Base-by-base conservation (phyloP, 2,797 vertebrate genomes). In the Spondyliosoma cantharus region DNA sequence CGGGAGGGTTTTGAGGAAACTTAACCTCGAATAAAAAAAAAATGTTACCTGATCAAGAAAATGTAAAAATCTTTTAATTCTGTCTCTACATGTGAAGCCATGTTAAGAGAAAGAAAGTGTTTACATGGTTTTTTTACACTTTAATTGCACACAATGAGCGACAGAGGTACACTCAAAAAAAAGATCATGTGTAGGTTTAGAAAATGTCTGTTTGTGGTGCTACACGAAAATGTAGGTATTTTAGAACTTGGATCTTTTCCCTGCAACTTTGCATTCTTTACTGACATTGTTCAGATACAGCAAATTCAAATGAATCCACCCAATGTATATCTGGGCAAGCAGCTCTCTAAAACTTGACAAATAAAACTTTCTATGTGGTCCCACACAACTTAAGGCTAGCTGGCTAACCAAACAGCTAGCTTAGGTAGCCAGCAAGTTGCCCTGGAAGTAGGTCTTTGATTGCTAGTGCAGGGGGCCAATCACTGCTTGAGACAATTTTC, bases 301-400 rank as follows among this genome's bases (percentile, higher is more conserved):
- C 17, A 66, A 43, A 62, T 3, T 3, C 11, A 63, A 25, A n/a
- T 9, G 15, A 1, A 7, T 11, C 20, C 66, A 66, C 60, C 16
- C 16, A 15, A 69, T 2, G 29, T 29, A 16, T 17, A 14, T 46
- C 17, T 45, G 25, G 2, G 6, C 8, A 66, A 29, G 32, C 20
- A 78, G 54, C 4, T 19, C 32, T 25, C 15, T 16, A 45, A 71
- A 43, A 32, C 22, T 11, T 72, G 64, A 19, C 25, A 63, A 50
- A 50, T 69, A 56, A 57, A 61, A 20, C 2, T 5, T 52, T 58
- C 3, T 4, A 61, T n/a, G 24, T 24, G 49, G 20, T 57, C 13
- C 8, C 37, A 20, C 6, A 1, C 1, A 19, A 43, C 15, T 25
- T 8, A 56, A 19, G 19, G 17, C 20, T 37, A 25, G 27, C 17